Base-by-base conservation (phyloP, 2,113 vertebrate genomes). In the Albula goreensis region DNA sequence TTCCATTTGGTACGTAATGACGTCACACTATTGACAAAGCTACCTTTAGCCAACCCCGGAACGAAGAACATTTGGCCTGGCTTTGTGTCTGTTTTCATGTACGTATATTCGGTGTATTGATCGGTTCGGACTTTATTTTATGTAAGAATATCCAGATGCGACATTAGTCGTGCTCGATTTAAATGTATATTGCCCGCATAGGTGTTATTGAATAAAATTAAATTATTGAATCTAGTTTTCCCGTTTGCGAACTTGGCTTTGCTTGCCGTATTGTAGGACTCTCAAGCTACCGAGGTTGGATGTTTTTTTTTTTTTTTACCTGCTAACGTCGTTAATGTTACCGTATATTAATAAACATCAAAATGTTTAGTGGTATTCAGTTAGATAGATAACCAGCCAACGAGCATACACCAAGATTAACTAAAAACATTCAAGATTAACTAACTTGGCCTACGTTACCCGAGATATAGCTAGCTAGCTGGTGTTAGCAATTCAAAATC, bases 81-180 rank as follows among this genome's bases (percentile, higher is more conserved):
- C 31, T 41, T 41, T 41, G 93, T 94, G 90, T 94, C 92, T 94
- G 93, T 93, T 92, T 63, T 51, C 70, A 74, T 48, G 78, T n/a
- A 50, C 15, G 13, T 52, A n/a, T 53, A 85, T 53, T 57, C 48
- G 70, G 41, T 10, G 2, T 79, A 49, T 5, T 57, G 31, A 19
- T 70, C 51, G 49, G 22, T 91, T 88, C 83, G 90, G 91, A 88
- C 87, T 87, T 83, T 50, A 49, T 87, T 80, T 48, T 60, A 53
- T 81, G 31, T 10, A 25, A 82, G 52, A 52, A 31, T 41, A 8
- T 1, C 7, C 0, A 84, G 51, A 7, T 48, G 53, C 4, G 50
- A 22, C 48, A 17, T 11, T 12, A n/a, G 50, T 53, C 80, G 10
- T 5, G 11, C 13, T 51, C 10, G 17, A 82, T 80, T 74, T 53